Base-by-base conservation (phyloP, 2,888 invertebrate genomes). In the Tetanocera ferruginea region DNA sequence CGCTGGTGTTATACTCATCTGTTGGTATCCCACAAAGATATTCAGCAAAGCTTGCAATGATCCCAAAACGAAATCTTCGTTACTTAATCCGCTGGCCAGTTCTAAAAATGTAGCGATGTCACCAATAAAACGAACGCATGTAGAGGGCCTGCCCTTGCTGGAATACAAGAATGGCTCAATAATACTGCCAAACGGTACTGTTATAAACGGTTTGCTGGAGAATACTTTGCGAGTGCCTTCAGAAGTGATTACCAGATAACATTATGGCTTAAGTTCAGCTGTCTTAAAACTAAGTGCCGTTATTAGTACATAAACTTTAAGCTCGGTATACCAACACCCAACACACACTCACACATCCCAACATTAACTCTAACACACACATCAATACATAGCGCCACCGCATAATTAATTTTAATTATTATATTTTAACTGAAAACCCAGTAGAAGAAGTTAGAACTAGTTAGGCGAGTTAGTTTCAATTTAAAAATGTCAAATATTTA, bases 1-100 rank as follows among this genome's bases (percentile, higher is more conserved):
- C 11, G 81, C 90, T 3, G 92, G 92, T 31, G 79, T 89, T 0
- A 83, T 90, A 64, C 84, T 90, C 71, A 83, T 88, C 11, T 86
- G 88, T 77, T 89, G 89, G 88, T 87, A 87, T 81, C 89, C 89
- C 34, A 87, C 88, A 49, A 85, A 87, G 5, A 80, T 83, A 60
- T 43, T 83, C 55, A 85, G 87, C 17, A 84, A 83, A 23, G 66
- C 84, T 9, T 87, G 85, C 43, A 83, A 83, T 67, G 84, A 86
- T 84, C 87, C 87, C 28, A 87, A 87, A 75, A 82, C 83, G 3
- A 87, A 87, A 82, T 81, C 75, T 17, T 66, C 78, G 3, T 81
- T 85, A 4, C 81, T 88, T 5, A 82, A 83, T 3, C 85, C 87
- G 3, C 82, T 86, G 0, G 79, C 83, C 0, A 82, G 60, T 73